Evolutionary conservation across 2,113 vertebrate species (phyloP), one percentile per base, ranked within the genome.

Genomic region (Petaurus breviceps): DNA sequence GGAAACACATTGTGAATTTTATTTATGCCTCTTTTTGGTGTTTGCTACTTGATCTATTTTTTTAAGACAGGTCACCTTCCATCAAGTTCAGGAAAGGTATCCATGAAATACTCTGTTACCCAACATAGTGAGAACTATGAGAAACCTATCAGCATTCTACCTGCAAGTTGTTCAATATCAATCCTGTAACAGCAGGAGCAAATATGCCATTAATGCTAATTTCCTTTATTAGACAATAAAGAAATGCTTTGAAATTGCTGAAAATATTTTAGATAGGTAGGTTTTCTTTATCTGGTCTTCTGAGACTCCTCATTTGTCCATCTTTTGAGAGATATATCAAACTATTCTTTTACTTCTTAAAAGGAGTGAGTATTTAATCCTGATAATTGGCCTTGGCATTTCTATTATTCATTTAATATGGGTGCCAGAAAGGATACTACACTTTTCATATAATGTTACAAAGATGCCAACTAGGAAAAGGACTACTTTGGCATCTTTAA

Each of bases 31-130:
- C 49, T 51, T 49, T 89, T 90, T 91, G 25, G 50, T 43, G 47
- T 53, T 37, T 84, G 51, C 12, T n/a, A 1, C 46, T 53, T 53
- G 52, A n/a, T 93, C 46, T 90, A 26, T 53, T 61, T 54, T 93
- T 54, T 93, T 92, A 93, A 54, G 50, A 68, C 46, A 90, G 90
- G 90, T 93, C 92, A 91, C 55, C 93, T 84, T 93, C 11, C 12
- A 55, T 94, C 93, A 95, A 90, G 90, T 51, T 51, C 43, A 84
- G 89, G 52, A 25, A 37, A 50, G 24, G 51, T 37, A n/a, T 24
- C 19, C 51, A 12, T 61, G 95, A n/a, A 53, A 91, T 53, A 8
- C 25, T 31, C 89, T 4, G n/a, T 2, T 90, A 55, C 51, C 26
- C 31, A 61, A 12, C 28, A 47, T 24, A 93, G 90, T 16, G 52